Conservation (phyloP, 35 echinoderm and acorn worm genomes). For the Lytechinus variegatus region DNA sequence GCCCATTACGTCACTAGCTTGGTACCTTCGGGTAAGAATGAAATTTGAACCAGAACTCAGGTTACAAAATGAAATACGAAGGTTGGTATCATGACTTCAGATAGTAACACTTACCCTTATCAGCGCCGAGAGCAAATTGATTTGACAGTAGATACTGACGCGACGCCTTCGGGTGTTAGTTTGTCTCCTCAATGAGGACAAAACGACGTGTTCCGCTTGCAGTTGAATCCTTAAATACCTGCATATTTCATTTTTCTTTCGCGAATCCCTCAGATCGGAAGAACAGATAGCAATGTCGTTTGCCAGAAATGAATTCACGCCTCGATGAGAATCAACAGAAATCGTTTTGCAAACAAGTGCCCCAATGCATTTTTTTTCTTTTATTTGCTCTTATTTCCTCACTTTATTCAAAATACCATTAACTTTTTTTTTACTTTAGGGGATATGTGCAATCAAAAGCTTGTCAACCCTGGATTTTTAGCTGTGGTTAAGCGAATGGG, state of each 20-base stretch:
- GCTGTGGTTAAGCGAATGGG: neutral
- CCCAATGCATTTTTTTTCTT: neutral
- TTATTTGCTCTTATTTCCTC: too few species aligned
- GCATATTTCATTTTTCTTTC: neutral
- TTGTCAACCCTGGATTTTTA: neutral
- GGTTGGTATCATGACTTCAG: neutral
- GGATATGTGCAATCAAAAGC: neutral
- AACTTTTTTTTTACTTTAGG: too few species aligned
- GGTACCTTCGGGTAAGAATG: neutral
- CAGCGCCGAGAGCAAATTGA: neutral
- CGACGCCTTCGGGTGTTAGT: neutral
- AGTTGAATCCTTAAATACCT: neutral
- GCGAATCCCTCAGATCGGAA: neutral
- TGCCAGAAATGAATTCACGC: neutral
- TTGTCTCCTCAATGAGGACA: neutral
- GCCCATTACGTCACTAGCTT: too few species aligned
- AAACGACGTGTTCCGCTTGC: neutral
- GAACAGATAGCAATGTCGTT: neutral
- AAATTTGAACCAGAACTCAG: neutral
- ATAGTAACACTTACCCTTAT: neutral
- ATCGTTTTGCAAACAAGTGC: neutral
- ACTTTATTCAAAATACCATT: too few species aligned
- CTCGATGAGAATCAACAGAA: neutral
- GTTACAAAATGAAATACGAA: neutral
- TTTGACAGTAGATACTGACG: neutral